Evolutionary conservation across 2,797 vertebrate genomes (phyloP).

Genomic region (Todus mexicanus): DNA sequence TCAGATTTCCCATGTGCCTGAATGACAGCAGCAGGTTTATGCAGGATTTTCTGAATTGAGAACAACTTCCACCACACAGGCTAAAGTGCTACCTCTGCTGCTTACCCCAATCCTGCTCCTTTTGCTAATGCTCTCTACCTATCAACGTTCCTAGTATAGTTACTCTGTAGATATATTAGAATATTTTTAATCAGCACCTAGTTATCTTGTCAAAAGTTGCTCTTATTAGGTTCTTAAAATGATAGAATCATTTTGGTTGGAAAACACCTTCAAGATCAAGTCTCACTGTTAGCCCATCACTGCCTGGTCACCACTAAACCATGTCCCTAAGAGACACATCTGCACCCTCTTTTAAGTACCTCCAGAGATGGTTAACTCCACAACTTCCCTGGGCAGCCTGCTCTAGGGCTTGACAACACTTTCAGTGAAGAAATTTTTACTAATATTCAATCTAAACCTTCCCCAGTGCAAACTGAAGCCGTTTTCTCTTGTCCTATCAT

Average conservation of each 20-base stretch:
- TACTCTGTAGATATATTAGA: neutral
- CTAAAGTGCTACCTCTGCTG: neutral
- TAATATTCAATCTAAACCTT: neutral
- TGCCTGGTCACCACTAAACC: neutral
- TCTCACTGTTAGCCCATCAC: neutral
- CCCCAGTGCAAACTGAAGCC: neutral
- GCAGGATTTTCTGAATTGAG: neutral
- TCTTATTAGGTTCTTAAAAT: neutral
- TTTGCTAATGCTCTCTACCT: neutral
- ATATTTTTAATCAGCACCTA: neutral
- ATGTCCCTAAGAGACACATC: neutral
- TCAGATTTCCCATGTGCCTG: neutral
- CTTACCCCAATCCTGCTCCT: neutral
- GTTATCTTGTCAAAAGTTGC: neutral
- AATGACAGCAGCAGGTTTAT: neutral
- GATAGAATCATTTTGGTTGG: neutral
- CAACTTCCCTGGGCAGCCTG: neutral
- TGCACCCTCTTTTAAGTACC: neutral
- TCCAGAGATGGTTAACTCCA: neutral
- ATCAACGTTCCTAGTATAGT: neutral
- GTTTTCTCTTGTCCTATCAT: neutral
- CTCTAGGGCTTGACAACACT: neutral
- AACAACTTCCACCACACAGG: fast-evolving
- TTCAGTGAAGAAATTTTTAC: neutral
- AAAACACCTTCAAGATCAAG: neutral